Evolutionary conservation across 2,797 vertebrate species (phyloP), one percentile per base, ranked within the genome.

Genomic region (Poecilia velifera): DNA sequence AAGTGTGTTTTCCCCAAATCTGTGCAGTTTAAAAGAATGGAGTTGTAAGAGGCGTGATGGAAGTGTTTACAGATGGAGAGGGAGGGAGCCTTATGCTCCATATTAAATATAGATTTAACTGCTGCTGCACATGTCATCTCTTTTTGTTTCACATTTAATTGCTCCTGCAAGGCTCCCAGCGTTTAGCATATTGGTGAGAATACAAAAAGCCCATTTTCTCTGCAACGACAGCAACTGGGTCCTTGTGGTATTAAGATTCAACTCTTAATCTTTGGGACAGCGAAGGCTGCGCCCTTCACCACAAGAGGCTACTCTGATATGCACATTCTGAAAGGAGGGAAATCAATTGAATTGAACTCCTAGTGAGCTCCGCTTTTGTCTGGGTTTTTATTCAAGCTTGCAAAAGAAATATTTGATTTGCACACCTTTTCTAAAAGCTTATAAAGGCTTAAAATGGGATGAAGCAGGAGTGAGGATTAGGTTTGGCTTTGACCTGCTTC

Each of bases 81-180:
- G 89, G 88, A 57, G 86, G 87, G 55, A 88, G 77, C 64, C 75
- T 45, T 59, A 81, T 75, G 79, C 84, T 86, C 83, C 82, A 85
- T 90, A 87, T 96, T 92, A 92, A 93, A 92, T 89, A 79, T 87
- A 81, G 80, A 87, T 88, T 84, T 76, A 77, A 75, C 87, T 91
- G 89, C 76, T 79, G 46, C 68, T 55, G 49, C 68, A 87, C 76
- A 34, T 66, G 64, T 73, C 71, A 83, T 90, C 80, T 87, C 72
- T 84, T 76, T 83, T 75, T 77, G 28, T 79, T 81, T 74, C 31
- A 49, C 72, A 84, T 86, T 18, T 25, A 5, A 49, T 66, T 59
- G 76, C 47, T 31, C 59, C 53, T 57, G 36, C 47, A 18, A 62
- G 12, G 73, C 74, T 20, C 59, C 55, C 73, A 62, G 72, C 46